Conservation (phyloP, 2,888 invertebrate species). For the Drosophila rellima region DNA sequence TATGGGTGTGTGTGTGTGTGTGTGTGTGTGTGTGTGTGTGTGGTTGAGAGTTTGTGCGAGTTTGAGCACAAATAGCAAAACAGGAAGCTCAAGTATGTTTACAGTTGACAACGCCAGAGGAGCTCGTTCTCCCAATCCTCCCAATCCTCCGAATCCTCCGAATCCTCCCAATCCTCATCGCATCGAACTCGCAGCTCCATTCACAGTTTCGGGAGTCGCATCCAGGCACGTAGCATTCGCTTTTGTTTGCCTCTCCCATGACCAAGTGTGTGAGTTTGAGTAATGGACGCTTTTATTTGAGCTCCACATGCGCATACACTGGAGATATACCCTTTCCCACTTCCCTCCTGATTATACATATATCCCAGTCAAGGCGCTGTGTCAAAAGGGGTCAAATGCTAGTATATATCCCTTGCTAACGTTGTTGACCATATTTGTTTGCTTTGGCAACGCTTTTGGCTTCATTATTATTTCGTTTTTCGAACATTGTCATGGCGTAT, state of each 20-base stretch:
- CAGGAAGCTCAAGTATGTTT: slow-evolving; percentile 80
- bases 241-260: slow-evolving; percentile 62
- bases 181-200: slow-evolving; percentile 16
- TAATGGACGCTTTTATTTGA: slow-evolving; percentile 83
- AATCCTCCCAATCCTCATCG: neutral
- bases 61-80: slow-evolving; percentile 77
- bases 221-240: slow-evolving; percentile 57
- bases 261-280: slow-evolving; percentile 64
- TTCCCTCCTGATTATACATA: neutral
- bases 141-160: neutral
- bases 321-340: neutral
- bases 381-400: slow-evolving; percentile 83
- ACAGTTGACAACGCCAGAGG: slow-evolving; percentile 79
- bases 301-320: slow-evolving; percentile 46
- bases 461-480: slow-evolving; percentile 61
- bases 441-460: slow-evolving; percentile 59
- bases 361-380: slow-evolving; percentile 48
- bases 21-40: slow-evolving; percentile 33
- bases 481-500: slow-evolving; percentile 66
- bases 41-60: slow-evolving; percentile 54
- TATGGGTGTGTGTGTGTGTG: slow-evolving; percentile 30
- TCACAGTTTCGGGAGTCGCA: slow-evolving; percentile 39
- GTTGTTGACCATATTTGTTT: slow-evolving; percentile 68
- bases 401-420: slow-evolving; percentile 41
- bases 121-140: slow-evolving; percentile 1